Base-by-base conservation (phyloP, 2,888 invertebrate genomes). In the Chymomyza fuscimana region DNA sequence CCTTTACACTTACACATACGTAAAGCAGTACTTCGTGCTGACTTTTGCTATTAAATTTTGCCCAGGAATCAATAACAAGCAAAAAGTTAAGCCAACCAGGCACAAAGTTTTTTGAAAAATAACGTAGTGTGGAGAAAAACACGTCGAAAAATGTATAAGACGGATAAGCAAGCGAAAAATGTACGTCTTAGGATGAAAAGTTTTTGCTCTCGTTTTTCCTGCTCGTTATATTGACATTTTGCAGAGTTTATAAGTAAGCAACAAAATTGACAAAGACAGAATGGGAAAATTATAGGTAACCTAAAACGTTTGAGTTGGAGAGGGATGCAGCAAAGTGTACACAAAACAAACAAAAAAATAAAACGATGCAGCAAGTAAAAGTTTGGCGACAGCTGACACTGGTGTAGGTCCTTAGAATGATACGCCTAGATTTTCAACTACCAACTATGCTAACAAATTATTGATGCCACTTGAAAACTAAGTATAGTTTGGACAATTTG, bases 141-240 rank as follows among this genome's bases (percentile, higher is more conserved):
- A 74, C 63, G 74, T 67, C 71, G 79, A 74, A 81, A 81, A 88
- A 66, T 72, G 79, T 81, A 79, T 81, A 83, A 88, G 88, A 81
- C 72, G 87, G 86, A 86, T 88, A 82, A 82, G 86, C 82, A 46
- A 46, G 40, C 40, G 40, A 46, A 46, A 46, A 46, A 46, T 46
- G 12, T 46, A 87, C 65, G 73, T 76, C 70, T 64, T 72, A 76
- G 70, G 75, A 70, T 71, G 70, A 32, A 32, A 87, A 82, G 72
- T 80, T 87, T 82, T 77, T 66, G 67, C 62, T 56, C 62, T 56
- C 62, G 46, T 22, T 36, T 70, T 52, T 69, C 32, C 32, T 54
- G 59, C 63, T 46, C 59, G 32, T 67, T 67, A 69, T 73, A 69
- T 68, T 77, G 63, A 46, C 40, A 12, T 46, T 46, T 15, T 22